These are phyloP conservation scores for Gambelia wislizenii DNA, from an alignment of 2,797 vertebrate genomes.

Conservation along the genomic window DNA sequence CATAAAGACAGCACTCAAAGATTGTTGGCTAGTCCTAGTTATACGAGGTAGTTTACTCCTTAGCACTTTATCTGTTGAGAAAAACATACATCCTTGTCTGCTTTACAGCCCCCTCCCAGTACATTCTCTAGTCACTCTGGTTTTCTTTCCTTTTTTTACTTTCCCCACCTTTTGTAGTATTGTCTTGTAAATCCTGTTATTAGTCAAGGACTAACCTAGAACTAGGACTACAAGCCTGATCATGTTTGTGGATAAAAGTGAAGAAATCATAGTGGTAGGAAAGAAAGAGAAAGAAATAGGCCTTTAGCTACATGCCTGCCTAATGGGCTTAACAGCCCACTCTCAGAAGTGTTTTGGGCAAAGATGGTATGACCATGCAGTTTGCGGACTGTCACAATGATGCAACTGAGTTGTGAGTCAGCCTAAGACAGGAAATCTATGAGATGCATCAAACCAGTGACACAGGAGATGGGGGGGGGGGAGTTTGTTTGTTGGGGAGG, in stretches of 20 bases:
- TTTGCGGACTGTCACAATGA: background rate
- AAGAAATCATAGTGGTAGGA: background rate
- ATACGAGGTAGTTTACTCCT: too few relatives aligned
- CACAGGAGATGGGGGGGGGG: background rate
- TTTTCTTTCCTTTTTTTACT: background rate
- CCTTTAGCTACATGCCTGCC: background rate
- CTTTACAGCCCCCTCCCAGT: background rate
- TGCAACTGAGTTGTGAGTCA: background rate
- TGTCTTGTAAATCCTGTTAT: background rate
- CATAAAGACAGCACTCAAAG: too few relatives aligned
- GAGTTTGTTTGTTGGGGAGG: background rate
- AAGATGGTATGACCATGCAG: background rate
- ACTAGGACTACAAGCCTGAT: conserved; percentile 10
- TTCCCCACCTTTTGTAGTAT: background rate
- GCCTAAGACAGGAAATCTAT: background rate
- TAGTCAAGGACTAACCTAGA: background rate
- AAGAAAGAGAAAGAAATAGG: background rate
- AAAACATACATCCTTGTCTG: background rate
- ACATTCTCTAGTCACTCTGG: too few relatives aligned
- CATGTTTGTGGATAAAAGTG: background rate
- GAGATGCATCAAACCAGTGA: background rate
- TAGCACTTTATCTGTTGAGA: background rate
- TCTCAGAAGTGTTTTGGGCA: background rate
- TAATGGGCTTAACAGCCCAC: background rate
- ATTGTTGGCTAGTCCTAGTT: too few relatives aligned